Evolutionary conservation across 1,140 invertebrate species (phyloP), one percentile per base, ranked within the genome.

Genomic region (Acromyrmex heyeri): DNA sequence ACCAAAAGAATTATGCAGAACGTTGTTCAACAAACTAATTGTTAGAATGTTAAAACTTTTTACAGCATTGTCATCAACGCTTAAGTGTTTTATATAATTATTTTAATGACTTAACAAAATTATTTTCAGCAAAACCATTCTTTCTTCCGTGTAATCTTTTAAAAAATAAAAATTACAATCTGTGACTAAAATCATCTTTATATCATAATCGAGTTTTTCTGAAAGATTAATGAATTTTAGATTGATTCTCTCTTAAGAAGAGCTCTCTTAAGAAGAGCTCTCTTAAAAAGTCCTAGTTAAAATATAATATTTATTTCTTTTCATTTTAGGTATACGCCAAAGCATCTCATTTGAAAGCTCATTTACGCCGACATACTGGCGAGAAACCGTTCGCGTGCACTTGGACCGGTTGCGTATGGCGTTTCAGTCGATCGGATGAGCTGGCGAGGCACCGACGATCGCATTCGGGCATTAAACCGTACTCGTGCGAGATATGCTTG

Each of bases 341-440:
- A 94, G 97, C 98, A 21, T 99, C 98, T 10, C 99, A 99, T 94
- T 96, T 99, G 27, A 99, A 99, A 92, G 98, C 99, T 2, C 99
- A 99, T 93, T 94, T 99, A 69, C 96, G 99, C 2, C 96, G 99
- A 14, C 99, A 99, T 94, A 98, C 98, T 1, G 99, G 99, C 0
- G 98, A 99, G 94, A 99, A 99, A 93, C 99, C 99, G 0, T 99
- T 99, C 92, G 96, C 96, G 5, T 98, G 97, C 93, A 98, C 97
- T 65, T 99, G 99, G 99, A 95, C 97, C 2, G 98, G 97, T n/a
- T 99, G 99, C 94, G 96, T 96, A 10, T 99, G 99, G 99, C 96
- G 97, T 83, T 99, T 99, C 95, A 99, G 98, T 3, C 95, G 99
- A 57, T 99, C 98, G 0, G 99, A 99, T 92, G 99, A 99, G 94